Base-by-base conservation (phyloP, 2,888 invertebrate species). In the Acanthosepion lycidas region DNA sequence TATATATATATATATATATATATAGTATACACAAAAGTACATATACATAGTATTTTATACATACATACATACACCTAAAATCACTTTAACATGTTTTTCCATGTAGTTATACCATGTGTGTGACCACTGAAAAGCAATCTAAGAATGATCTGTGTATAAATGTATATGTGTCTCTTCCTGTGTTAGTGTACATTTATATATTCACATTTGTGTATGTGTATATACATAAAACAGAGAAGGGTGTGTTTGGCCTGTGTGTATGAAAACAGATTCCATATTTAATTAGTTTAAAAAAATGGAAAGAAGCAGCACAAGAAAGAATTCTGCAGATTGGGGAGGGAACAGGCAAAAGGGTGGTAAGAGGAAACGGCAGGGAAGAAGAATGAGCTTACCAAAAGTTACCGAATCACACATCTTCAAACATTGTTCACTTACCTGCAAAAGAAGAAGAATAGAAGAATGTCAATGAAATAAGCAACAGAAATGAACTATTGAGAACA, bases 361-460 rank as follows among this genome's bases (percentile, higher is more conserved):
- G 3, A 78, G 78, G 78, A 78, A n/a, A 78, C 28, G 4, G 15
- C 78, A 78, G 15, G 78, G 78, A 15, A 78, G 28, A n/a, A 28
- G 64, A 64, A 78, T 78, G n/a, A 78, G n/a, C 28, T 78, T 78
- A 78, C 78, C 78, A 78, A 78, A 12, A 78, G 78, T n/a, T 78
- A 78, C n/a, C 9, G 78, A 12, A 78, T 78, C 78, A n/a, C 78
- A 78, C 6, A n/a, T 78, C n/a, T 78, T 78, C n/a, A 78, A n/a
- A 59, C 59, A 59, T 78, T n/a, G 28, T 78, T 78, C 64, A n/a
- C 78, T 78, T 78, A 78, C 78, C 78, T 78, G 78, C n/a, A 78
- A 78, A 28, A 78, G n/a, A 78, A n/a, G n/a, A 78, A n/a, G 15
- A n/a, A 78, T 1, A 78, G 78, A 78, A 78, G n/a, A 78, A 78